These are phyloP conservation scores for Diorhabda sublineata DNA, from an alignment of 1,140 invertebrate species.

Conservation along the genomic window DNA sequence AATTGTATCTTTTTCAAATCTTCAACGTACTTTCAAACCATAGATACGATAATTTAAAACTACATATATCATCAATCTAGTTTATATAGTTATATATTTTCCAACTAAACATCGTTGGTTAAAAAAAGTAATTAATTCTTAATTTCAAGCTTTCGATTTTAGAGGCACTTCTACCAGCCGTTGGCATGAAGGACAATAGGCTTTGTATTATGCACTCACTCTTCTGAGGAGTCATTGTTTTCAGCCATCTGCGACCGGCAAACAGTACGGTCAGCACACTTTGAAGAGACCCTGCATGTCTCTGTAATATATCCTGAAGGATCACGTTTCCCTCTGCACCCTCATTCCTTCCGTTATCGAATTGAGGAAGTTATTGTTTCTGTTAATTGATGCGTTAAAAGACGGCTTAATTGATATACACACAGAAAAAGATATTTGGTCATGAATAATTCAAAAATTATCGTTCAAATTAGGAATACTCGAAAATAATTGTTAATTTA, in stretches of 20 bases:
- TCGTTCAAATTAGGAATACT: too few relatives aligned
- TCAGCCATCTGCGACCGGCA: slow-evolving; percentile 15
- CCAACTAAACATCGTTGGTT: background rate
- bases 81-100: background rate
- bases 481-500: too few relatives aligned
- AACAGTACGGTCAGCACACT: slow-evolving; percentile 19
- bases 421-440: background rate
- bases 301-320: slow-evolving; percentile 12
- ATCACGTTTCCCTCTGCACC: slow-evolving; percentile 15
- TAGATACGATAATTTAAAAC: too few relatives aligned
- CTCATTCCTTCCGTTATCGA: slow-evolving; percentile 3
- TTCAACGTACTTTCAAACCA: too few relatives aligned
- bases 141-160: slow-evolving; percentile 10
- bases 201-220: slow-evolving; percentile 13
- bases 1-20: too few relatives aligned
- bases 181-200: slow-evolving; percentile 10
- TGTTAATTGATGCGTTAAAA: slow-evolving; percentile 12
- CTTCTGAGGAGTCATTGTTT: slow-evolving; percentile 17
- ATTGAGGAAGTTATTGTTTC: slow-evolving; percentile 15
- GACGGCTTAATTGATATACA: background rate
- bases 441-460: too few relatives aligned
- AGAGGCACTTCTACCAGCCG: slow-evolving; percentile 4
- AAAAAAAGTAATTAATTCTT: slow-evolving; percentile 18
- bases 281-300: slow-evolving; percentile 16
- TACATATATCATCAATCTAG: background rate